Conservation (phyloP, 2,113 vertebrate species). For the Xiphophorus maculatus region DNA sequence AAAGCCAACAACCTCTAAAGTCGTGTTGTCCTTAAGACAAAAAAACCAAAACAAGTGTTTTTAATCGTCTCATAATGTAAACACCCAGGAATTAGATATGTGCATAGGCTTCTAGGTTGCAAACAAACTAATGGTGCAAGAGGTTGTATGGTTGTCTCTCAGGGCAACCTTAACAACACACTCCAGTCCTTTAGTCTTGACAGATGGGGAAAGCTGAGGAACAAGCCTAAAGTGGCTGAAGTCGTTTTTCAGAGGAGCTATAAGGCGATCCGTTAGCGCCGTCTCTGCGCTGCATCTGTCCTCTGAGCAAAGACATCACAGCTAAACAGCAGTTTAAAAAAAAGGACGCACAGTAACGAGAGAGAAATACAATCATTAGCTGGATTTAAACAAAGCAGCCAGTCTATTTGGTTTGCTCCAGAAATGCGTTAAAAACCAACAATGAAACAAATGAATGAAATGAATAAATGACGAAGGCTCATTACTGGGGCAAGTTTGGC, state of each 20-base stretch:
- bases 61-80: conserved; percentile 34
- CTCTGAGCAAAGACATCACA: conserved; percentile 31
- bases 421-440: conserved; percentile 30
- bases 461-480: background rate
- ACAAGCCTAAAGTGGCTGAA: conserved; percentile 1
- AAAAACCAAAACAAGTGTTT: conserved; percentile 16
- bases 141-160: background rate
- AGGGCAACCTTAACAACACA: background rate
- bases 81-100: conserved; percentile 52
- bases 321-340: conserved; percentile 55
- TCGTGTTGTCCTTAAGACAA: background rate
- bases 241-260: conserved; percentile 30
- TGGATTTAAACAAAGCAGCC: conserved; percentile 46
- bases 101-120: conserved; percentile 57
- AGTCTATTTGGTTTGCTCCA: conserved; percentile 28
- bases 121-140: conserved; percentile 35
- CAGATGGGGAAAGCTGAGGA: background rate
- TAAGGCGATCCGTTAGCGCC: conserved; percentile 44
- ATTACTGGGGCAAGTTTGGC: conserved; percentile 26
- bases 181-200: conserved; percentile 7
- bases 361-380: conserved; percentile 71
- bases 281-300: conserved; percentile 8
- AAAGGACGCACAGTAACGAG: conserved; percentile 38
- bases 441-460: conserved; percentile 12
- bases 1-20: conserved; percentile 7